Evolutionary conservation across 37 sponge, comb jelly and placozoan genomes (phyloP), one percentile per base, ranked within the genome.

Genomic region (Crambe crambe): DNA sequence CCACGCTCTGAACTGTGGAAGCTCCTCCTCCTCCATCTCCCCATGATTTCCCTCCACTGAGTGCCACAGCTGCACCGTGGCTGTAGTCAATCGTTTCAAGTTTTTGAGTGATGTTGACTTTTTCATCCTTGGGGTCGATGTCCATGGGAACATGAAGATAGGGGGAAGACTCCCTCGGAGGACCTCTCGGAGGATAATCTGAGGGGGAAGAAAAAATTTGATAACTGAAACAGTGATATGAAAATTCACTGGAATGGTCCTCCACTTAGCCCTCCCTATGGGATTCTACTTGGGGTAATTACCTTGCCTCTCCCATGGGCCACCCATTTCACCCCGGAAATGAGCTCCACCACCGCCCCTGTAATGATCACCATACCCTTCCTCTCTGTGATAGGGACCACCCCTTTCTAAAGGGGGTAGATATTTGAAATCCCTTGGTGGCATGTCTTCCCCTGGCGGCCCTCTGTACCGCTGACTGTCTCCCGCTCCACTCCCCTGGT

Each of bases 51-150:
- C n/a, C n/a, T 47, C 10, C 51, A 9, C 51, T 47, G 63, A 70
- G 22, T 10, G 74, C 57, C 0, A 68, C 23, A 5, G 41, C 0
- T 17, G 44, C 75, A 0, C 85, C 85, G 57, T 84, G 85, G 41
- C 85, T 76, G 77, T 84, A 84, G 60, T 84, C 85, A 35, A 84
- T 60, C 32, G 70, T 58, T 61, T 84, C 71, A 30, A 84, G 68
- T 40, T 74, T 51, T 10, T 29, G 30, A 0, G 68, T 22, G 32
- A 83, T 66, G 57, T 56, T 69, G n/a, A n/a, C 65, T 27, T 56
- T 56, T 4, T 51, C 76, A 26, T 25, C 76, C 5, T 15, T 26
- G 21, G n/a, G 51, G 62, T 37, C 76, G 1, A 38, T 73, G 56
- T 41, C 56, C 41, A 40, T 41, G 25, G 56, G 74, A 17, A 29